A percentile compares a stretch with the other conserved stretches of the same genome.
Conservation (phyloP, 2,888 invertebrate species). For the Melanotus villosus region DNA sequence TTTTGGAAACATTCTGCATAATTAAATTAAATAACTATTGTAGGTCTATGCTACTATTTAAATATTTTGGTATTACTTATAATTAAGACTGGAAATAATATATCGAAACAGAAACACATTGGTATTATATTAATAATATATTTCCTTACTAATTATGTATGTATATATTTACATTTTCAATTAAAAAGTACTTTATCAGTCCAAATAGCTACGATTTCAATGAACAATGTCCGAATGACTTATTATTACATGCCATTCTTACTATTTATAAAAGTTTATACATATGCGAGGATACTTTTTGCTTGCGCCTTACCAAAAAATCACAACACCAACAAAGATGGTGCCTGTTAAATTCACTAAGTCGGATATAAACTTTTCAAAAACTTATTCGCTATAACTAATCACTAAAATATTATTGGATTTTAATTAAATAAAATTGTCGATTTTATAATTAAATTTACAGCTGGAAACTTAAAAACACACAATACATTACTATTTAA, state of each 20-base stretch:
- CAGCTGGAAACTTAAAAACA: too few relatives aligned
- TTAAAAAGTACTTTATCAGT: constrained; percentile 24
- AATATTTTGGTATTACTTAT: constrained; percentile 1
- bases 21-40: not conserved
- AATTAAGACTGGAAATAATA: constrained; percentile 10
- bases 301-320: constrained; percentile 1
- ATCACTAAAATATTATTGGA: not conserved
- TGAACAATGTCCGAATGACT: constrained; percentile 9
- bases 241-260: not conserved
- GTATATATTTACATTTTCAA: constrained; percentile 20
- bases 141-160: constrained; percentile 9
- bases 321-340: too few relatives aligned
- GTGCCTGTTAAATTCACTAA: too few relatives aligned
- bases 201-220: constrained; percentile 21
- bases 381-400: too few relatives aligned
- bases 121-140: constrained; percentile 6
- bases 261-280: constrained; percentile 20
- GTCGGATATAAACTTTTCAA: too few relatives aligned
- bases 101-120: constrained; percentile 6
- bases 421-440: too few relatives aligned
- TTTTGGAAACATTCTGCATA: not conserved
- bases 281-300: constrained; percentile 22
- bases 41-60: constrained; percentile 11
- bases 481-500: too few relatives aligned
- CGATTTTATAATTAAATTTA: too few relatives aligned